Evolutionary conservation across 2,888 invertebrate genomes (phyloP), one percentile per base, ranked within the genome.

Genomic region (Caenorhabditis uteleia): DNA sequence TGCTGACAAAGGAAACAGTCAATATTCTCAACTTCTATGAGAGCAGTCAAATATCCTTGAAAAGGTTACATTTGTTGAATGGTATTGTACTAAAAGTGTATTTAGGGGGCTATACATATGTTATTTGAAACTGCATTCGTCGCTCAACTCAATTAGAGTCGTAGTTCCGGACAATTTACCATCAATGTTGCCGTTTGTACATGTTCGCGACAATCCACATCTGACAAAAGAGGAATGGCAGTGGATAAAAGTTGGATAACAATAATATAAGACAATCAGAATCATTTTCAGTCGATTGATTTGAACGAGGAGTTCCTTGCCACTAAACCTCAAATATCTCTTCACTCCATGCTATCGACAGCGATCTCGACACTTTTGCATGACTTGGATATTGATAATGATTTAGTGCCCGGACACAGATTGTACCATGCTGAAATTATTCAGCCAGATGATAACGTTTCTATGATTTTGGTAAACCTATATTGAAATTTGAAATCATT

Each of bases 191-290:
- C 97, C 97, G 0, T 92, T 94, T 84, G 91, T 91, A 68, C 91
- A 92, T 84, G 89, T 97, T 33, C 87, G 97, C 62, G 92, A 93
- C 75, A 95, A 95, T 86, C 91, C 95, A 1, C 95, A 95, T 83
- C 92, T 98, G 0, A 87, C 44, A 86, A 92, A 92, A 25, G 95
- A 95, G 83, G 97, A 97, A 85, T 97, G 95, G 95, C 90, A 91
- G 74, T 91, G 92, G 84, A 70, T 75, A 2, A 72, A 70, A 59
- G 74, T 72, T 14, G 8, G 20, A 4, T 21, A 20, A 3, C 25
- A 40, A 26, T 4, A 39, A 14, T 18, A n/a, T n/a, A n/a, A n/a
- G n/a, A n/a, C n/a, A n/a, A n/a, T n/a, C n/a, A n/a, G n/a, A n/a
- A n/a, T n/a, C n/a, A n/a, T 33, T 40, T 68, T 48, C 48, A 74